These are phyloP conservation scores for Andrena camellia DNA, from an alignment of 2,888 invertebrate species.

Conservation along the genomic window DNA sequence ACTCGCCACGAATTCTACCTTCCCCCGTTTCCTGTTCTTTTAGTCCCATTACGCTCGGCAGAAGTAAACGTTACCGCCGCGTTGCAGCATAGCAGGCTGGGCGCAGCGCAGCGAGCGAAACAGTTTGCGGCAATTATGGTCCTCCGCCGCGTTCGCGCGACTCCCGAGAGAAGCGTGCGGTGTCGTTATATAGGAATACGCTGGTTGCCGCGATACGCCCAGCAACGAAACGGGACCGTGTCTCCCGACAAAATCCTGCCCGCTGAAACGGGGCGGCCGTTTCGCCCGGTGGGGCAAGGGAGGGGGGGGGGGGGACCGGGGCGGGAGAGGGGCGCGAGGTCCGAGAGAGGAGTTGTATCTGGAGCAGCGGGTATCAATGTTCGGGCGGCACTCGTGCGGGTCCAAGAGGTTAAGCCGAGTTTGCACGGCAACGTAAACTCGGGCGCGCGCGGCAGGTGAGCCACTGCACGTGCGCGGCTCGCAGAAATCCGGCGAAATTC, in stretches of 20 bases:
- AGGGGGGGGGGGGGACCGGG: too few species aligned
- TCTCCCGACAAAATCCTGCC: not conserved
- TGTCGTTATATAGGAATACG: not conserved
- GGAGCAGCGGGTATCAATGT: conserved; percentile 64
- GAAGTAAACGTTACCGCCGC: not conserved
- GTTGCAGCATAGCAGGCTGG: not conserved
- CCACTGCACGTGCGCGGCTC: conserved; percentile 71
- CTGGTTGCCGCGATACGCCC: not conserved
- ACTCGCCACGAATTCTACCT: not conserved
- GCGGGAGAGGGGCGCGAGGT: not conserved
- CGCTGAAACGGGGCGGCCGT: conserved; percentile 14
- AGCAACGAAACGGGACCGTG: conserved; percentile 5
- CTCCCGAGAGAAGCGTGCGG: not conserved
- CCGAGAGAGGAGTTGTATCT: conserved; percentile 35
- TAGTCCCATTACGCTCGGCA: not conserved
- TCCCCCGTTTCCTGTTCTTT: not conserved
- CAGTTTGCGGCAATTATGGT: not conserved
- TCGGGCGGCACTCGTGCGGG: conserved; percentile 49
- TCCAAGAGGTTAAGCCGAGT: conserved; percentile 64
- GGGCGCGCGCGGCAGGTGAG: conserved; percentile 63
- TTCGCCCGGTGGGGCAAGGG: not conserved
- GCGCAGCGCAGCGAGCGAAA: not conserved
- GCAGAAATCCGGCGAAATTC: conserved; percentile 73
- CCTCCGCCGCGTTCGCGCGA: not conserved
- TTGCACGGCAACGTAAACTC: conserved; percentile 66